Evolutionary conservation across 2,797 vertebrate species (phyloP).

Genomic region (Tenualosa thibaudeaui): DNA sequence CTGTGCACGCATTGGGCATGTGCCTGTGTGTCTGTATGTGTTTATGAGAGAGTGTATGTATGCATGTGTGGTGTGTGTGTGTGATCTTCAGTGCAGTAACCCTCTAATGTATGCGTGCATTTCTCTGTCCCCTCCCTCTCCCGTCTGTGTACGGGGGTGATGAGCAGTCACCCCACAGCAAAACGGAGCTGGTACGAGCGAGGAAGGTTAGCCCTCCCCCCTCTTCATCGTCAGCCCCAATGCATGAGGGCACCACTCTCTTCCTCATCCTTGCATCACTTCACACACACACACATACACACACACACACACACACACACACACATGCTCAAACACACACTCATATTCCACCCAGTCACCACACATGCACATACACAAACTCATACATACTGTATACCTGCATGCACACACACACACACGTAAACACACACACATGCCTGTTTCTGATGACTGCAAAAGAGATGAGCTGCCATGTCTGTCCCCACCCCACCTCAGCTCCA

Average conservation of each 20-base stretch:
- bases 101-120: conserved; percentile 32
- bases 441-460: conserved; percentile 2
- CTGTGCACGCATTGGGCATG: not conserved
- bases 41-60: not conserved
- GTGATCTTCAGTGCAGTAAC: not conserved
- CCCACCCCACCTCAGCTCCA: conserved; percentile 48
- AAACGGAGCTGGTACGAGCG: conserved; percentile 87
- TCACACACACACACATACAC: not conserved
- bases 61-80: not conserved
- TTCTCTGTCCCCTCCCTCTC: conserved; percentile 29
- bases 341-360: not conserved
- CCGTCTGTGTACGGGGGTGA: conserved; percentile 49
- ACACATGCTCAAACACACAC: not conserved
- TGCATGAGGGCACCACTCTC: conserved; percentile 46
- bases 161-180: conserved; percentile 84
- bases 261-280: conserved; percentile 8
- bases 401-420: not conserved
- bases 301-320: conserved; percentile 9
- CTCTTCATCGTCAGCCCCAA: conserved; percentile 16
- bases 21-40: not conserved
- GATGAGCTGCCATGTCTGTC: conserved; percentile 21
- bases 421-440: not conserved
- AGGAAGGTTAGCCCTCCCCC: conserved; percentile 88
- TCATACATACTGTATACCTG: not conserved
- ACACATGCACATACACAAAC: not conserved